Evolutionary conservation across 2,797 vertebrate genomes (phyloP), one percentile per base, ranked within the genome.

Genomic region (Coracias cyanogaster): DNA sequence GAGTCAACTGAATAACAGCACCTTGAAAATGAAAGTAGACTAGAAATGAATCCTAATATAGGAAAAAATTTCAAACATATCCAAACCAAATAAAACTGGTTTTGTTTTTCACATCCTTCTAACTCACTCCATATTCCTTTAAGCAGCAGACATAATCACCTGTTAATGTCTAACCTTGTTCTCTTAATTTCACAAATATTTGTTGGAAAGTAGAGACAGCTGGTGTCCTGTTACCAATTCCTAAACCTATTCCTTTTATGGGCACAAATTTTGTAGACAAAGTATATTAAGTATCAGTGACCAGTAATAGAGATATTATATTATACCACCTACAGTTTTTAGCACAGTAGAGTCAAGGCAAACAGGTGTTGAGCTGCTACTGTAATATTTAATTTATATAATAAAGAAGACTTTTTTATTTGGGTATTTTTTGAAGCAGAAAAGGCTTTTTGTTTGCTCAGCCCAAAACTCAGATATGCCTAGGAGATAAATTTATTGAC

Each of bases 81-180:
- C 6, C 12, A 43, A 46, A 61, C 2, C 1, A 4, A 54, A 57
- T 2, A 41, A 13, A 70, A 28, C 14, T 45, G 4, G 2, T 39
- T 52, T 15, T 55, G 2, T 72, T 89, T 54, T 89, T 71, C 29
- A 62, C 6, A 25, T 55, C 22, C 46, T 7, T 70, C 17, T 51
- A 54, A 48, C 7, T 74, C 12, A 66, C 5, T n/a, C 6, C 3
- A 7, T 33, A 39, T 2, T 67, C 19, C 6, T 58, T 90, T 62
- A 82, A 28, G 45, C 8, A 67, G 67, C 28, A 52, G 24, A n/a
- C 2, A 29, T 39, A 16, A 64, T 18, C 20, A 54, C 12, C 5
- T 51, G 8, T 61, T 77, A 12, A 29, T 2, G 0, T 28, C 35
- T 11, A 35, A 69, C 2, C 0, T 57, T 7, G 1, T 2, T 22